Conservation (phyloP, 2,888 invertebrate species). For the Mylabris sibirica region DNA sequence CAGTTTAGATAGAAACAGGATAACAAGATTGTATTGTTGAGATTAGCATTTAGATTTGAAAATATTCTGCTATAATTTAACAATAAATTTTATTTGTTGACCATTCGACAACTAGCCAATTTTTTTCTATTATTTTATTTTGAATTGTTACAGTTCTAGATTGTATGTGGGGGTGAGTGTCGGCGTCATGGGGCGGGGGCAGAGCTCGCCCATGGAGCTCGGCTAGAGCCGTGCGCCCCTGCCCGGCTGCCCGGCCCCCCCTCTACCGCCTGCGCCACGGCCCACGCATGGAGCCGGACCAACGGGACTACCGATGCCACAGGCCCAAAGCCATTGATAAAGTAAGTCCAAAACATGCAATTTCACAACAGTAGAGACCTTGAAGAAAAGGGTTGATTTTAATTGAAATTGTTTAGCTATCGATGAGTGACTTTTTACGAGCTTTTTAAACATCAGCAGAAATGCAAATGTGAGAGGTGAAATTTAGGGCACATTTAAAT, state of each 20-base stretch:
- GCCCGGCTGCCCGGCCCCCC: conserved; percentile 66
- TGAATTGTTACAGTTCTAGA: conserved; percentile 64
- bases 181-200: conserved; percentile 85
- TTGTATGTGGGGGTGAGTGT: conserved; percentile 76
- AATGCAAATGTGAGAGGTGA: neutral
- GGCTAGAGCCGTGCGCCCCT: conserved; percentile 82
- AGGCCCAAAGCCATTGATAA: conserved; percentile 73
- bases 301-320: conserved; percentile 74
- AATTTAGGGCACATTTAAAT: neutral
- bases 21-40: neutral
- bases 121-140: conserved; percentile 32
- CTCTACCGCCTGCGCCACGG: conserved; percentile 66
- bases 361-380: neutral
- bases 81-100: neutral
- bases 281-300: conserved; percentile 87
- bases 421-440: neutral
- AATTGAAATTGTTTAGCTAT: neutral
- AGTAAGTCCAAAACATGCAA: conserved; percentile 42
- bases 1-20: neutral
- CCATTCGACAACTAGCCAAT: neutral
- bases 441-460: too few species aligned
- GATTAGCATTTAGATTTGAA: neutral
- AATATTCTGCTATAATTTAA: neutral
- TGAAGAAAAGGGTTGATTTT: neutral
- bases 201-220: conserved; percentile 79